Base-by-base conservation (phyloP, 1,140 invertebrate genomes). In the Thaumatotibia leucotreta region DNA sequence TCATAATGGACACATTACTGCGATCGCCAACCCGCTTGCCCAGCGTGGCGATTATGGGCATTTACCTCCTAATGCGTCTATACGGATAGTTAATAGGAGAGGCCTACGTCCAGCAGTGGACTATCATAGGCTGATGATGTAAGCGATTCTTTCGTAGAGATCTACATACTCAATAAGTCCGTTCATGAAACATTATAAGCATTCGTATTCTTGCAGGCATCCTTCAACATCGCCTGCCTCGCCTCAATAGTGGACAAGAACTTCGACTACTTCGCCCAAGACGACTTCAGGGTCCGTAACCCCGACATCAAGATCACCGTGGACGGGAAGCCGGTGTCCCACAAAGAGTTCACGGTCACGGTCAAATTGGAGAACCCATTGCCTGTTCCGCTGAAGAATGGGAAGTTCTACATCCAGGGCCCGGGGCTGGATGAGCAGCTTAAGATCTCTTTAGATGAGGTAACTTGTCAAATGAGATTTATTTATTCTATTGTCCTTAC, bases 251-350 rank as follows among this genome's bases (percentile, higher is more conserved):
- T 94, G 10, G 95, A 97, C 52, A 97, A 95, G 0, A 94, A 96
- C 50, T 98, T 94, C 79, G 96, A 98, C 78, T 98, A 97, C 80
- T 97, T 96, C 76, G 96, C 96, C 0, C 96, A 97, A 89, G 96
- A 97, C 76, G 96, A 98, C 86, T 97, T 98, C 79, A 93, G 97
- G 70, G 95, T 98, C 1, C 91, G 96, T 20, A 98, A 97, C 78
- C 97, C 97, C 0, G 96, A 98, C 79, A 97, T 98, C 35, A 95
- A 95, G 83, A 95, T 98, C 65, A 92, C 93, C 74, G 80, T 94
- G 10, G 89, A 93, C 77, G 93, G 92, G 0, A 93, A 93, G 17
- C 93, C 96, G 0, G 80, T 93, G 0, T 93, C 95, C 8, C 93
- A 93, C 4, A 84, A 94, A 74, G 92, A 94, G 67, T 92, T 96